Evolutionary conservation across 2,888 invertebrate species (phyloP).

Genomic region (Harpagoxenus sublaevis): DNA sequence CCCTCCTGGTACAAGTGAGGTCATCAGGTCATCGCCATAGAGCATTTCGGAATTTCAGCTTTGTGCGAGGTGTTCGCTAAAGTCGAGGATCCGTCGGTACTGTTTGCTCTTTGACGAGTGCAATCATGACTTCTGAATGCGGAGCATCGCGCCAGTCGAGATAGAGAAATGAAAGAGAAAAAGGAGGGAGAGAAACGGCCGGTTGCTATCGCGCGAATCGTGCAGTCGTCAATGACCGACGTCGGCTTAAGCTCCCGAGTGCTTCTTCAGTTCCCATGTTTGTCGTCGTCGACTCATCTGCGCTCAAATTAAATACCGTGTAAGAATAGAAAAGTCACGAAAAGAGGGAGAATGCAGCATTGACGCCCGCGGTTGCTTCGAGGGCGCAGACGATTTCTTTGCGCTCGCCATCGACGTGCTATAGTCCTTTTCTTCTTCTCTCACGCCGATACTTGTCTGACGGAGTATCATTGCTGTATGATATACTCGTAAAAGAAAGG

Average conservation of each 20-base stretch:
- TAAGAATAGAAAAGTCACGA: constrained; percentile 19
- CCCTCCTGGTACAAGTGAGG: constrained; percentile 17
- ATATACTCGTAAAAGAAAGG: constrained; percentile 8
- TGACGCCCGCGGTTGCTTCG: constrained; percentile 19
- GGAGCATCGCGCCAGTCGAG: constrained; percentile 12
- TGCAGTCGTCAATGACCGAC: constrained; percentile 31
- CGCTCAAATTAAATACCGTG: constrained; percentile 45
- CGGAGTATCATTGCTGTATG: constrained; percentile 9
- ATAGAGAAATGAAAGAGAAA: constrained; percentile 40
- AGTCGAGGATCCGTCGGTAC: constrained; percentile 37
- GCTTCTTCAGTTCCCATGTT: constrained; percentile 44
- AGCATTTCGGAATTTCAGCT: constrained; percentile 37
- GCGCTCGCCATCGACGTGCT: not conserved
- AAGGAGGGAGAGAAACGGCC: not conserved
- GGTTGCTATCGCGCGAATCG: constrained; percentile 23
- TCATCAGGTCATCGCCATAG: constrained; percentile 31
- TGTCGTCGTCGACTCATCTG: constrained; percentile 20
- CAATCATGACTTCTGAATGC: constrained; percentile 50
- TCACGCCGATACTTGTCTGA: not conserved
- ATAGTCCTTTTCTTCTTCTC: not conserved
- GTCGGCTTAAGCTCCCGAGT: constrained; percentile 32
- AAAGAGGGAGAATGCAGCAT: constrained; percentile 4
- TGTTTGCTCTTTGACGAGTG: constrained; percentile 52
- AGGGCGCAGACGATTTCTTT: constrained; percentile 4
- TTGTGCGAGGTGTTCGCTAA: constrained; percentile 36